phyloP scores from a whole-genome alignment of 1,140 invertebrate genomes.

The Geopemphigus sp. region DNA sequence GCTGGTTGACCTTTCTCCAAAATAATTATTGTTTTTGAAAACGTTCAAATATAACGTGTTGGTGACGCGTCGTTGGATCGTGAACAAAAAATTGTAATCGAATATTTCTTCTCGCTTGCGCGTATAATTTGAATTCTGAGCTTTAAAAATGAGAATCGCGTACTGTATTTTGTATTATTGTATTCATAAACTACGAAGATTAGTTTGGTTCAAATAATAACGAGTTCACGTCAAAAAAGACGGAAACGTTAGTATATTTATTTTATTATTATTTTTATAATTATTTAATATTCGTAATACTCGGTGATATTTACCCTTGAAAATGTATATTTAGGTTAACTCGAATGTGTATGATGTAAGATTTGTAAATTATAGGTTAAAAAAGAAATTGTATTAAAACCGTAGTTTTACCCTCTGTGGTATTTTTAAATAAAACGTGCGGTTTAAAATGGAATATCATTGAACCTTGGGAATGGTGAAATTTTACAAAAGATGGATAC shows the following conservation, averaged over 20 bases:
- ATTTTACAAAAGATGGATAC: slow-evolving; percentile 11
- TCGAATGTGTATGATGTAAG: not conserved
- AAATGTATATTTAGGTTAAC: not conserved
- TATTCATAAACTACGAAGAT: no score
- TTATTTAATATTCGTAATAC: not conserved
- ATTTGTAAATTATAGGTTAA: slow-evolving; percentile 1
- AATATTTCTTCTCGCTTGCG: no score
- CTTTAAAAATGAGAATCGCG: no score
- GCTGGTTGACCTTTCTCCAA: not conserved
- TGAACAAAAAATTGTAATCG: no score
- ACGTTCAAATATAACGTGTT: not conserved
- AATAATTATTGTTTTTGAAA: slow-evolving; percentile 23
- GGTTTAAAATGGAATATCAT: not conserved
- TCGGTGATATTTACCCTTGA: not conserved
- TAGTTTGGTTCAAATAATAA: no score
- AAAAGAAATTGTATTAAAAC: not conserved
- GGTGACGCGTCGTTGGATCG: no score
- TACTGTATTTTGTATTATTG: no score
- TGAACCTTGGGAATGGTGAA: not conserved
- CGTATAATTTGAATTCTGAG: no score
- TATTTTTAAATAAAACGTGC: not conserved
- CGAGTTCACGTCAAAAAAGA: no score
- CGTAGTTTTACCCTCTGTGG: slow-evolving; percentile 12
- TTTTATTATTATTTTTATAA: no score
- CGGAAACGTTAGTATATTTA: no score